These are phyloP conservation scores for Heliconius eleuchia DNA, from an alignment of 1,140 invertebrate genomes.

Conservation along the genomic window DNA sequence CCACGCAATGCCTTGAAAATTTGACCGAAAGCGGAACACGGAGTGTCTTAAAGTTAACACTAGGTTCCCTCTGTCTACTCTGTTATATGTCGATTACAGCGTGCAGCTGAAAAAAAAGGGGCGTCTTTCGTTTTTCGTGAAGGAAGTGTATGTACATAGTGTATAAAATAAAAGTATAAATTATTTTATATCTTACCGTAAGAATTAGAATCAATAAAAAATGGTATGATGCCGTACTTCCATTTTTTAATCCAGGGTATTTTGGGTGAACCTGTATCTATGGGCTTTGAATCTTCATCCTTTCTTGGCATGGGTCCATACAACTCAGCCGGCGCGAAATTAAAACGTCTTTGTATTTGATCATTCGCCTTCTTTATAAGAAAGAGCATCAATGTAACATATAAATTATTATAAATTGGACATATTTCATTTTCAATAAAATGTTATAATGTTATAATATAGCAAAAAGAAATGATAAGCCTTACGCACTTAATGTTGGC, in stretches of 20 bases:
- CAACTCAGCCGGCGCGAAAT: slow-evolving; percentile 59
- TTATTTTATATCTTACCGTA: slow-evolving; percentile 52
- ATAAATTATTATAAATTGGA: background rate
- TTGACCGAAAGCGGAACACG: no score
- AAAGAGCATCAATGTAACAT: background rate
- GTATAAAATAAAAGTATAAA: background rate
- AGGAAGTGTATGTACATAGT: background rate
- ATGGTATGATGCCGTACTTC: slow-evolving; percentile 67
- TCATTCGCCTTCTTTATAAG: slow-evolving; percentile 15
- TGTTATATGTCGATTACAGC: no score
- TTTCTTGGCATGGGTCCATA: slow-evolving; percentile 33
- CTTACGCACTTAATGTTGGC: no score
- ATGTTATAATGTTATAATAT: no score
- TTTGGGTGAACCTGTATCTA: slow-evolving; percentile 16
- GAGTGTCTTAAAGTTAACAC: no score
- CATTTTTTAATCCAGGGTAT: slow-evolving; percentile 60
- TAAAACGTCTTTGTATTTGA: slow-evolving; percentile 50
- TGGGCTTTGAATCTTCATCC: background rate
- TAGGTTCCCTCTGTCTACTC: no score
- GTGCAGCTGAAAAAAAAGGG: background rate
- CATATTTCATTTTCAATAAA: no score
- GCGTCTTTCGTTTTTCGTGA: background rate
- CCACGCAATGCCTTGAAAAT: no score
- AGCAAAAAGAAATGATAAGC: no score
- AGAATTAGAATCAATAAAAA: slow-evolving; percentile 68